These are phyloP conservation scores for Euwallacea fornicatus DNA, from an alignment of 1,140 invertebrate genomes.

Conservation along the genomic window DNA sequence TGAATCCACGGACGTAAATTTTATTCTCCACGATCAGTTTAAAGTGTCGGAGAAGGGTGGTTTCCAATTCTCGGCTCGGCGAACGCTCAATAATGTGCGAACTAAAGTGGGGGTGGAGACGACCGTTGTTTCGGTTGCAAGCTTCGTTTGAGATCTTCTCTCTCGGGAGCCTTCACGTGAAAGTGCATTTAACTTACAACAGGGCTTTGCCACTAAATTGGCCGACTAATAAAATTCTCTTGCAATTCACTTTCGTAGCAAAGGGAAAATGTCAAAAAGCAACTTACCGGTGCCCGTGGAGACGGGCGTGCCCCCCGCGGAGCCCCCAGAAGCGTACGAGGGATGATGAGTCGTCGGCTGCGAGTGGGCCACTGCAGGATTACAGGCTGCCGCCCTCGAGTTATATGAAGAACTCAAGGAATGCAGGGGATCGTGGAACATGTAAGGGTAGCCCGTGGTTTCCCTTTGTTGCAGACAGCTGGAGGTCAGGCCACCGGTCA, in stretches of 20 bases:
- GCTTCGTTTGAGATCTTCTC: slow-evolving; percentile 50
- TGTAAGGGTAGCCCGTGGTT: slow-evolving; percentile 79
- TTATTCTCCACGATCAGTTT: slow-evolving; percentile 54
- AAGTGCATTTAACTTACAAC: slow-evolving; percentile 19
- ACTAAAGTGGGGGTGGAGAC: slow-evolving; percentile 51
- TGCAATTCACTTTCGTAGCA: background rate
- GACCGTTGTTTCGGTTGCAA: slow-evolving; percentile 53
- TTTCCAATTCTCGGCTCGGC: slow-evolving; percentile 54
- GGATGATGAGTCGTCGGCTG: slow-evolving; percentile 60
- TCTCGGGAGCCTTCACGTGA: slow-evolving; percentile 28
- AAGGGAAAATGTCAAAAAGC: slow-evolving; percentile 5
- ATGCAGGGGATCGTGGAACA: slow-evolving; percentile 89
- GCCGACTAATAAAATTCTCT: too few relatives aligned
- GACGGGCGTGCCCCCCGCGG: slow-evolving; percentile 55
- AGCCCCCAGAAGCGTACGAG: slow-evolving; percentile 58
- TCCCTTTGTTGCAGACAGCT: slow-evolving; percentile 91
- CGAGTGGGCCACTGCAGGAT: slow-evolving; percentile 66
- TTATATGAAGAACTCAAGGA: slow-evolving; percentile 72
- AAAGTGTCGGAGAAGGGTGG: slow-evolving; percentile 51
- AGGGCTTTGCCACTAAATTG: too few relatives aligned
- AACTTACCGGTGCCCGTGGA: slow-evolving; percentile 53
- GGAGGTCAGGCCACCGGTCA: slow-evolving; percentile 76
- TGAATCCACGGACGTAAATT: slow-evolving; percentile 47
- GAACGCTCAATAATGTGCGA: slow-evolving; percentile 55
- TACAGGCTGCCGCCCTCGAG: slow-evolving; percentile 64